Percentiles rank a stretch among this genome's conserved stretches.
Conservation (phyloP, 2,113 vertebrate genomes). For the Sorex fumeus region DNA sequence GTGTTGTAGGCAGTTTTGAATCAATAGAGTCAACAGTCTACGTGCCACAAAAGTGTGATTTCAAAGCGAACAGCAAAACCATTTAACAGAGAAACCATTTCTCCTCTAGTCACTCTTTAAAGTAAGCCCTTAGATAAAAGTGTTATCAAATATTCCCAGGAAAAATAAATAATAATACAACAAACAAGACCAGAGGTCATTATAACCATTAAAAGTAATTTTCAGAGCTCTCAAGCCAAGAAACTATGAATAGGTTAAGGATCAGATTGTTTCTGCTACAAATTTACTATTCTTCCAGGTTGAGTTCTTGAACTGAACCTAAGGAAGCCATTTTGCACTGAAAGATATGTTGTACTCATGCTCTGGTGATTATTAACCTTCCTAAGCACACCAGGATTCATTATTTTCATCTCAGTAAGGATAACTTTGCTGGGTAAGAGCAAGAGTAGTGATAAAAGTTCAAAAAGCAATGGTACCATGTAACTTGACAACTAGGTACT, state of each 20-base stretch:
- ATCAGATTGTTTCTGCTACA: slow-evolving; percentile 44
- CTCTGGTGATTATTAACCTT: slow-evolving; percentile 61
- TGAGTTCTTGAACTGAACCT: slow-evolving; percentile 69
- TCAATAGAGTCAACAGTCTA: slow-evolving; percentile 73
- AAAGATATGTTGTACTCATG: slow-evolving; percentile 32
- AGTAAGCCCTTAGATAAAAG: slow-evolving; percentile 76
- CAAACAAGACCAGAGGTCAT: slow-evolving; percentile 70
- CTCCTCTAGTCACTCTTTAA: slow-evolving; percentile 72
- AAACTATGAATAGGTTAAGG: slow-evolving; percentile 65
- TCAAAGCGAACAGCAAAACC: slow-evolving; percentile 78
- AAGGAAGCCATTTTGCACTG: slow-evolving; percentile 69
- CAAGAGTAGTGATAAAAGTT: not conserved
- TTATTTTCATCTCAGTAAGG: slow-evolving; percentile 27
- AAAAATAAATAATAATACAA: slow-evolving; percentile 42
- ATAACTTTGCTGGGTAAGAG: not conserved
- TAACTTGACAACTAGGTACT: slow-evolving; percentile 11
- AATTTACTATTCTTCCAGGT: slow-evolving; percentile 9
- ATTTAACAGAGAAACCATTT: slow-evolving; percentile 75
- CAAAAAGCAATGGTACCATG: not conserved
- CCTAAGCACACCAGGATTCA: slow-evolving; percentile 63
- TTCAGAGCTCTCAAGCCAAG: slow-evolving; percentile 78
- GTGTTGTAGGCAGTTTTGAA: slow-evolving; percentile 70
- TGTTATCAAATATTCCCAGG: slow-evolving; percentile 77
- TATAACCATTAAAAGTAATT: slow-evolving; percentile 69
- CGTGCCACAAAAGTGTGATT: slow-evolving; percentile 71